Conservation (phyloP, 2,888 invertebrate species). For the Drosophila paramelanica region DNA sequence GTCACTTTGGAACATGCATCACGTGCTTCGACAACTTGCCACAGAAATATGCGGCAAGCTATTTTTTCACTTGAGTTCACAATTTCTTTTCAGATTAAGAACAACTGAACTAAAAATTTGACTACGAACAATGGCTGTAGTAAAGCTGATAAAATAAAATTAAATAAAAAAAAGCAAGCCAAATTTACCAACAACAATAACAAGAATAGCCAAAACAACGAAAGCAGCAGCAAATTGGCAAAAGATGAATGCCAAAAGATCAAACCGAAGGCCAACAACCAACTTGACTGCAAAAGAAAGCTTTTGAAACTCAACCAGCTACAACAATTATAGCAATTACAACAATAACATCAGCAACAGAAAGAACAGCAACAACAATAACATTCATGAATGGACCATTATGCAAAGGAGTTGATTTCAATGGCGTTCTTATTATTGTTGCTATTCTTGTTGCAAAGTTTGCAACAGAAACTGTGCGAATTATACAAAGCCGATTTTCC, state of each 20-base stretch:
- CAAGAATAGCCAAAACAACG: too few relatives aligned
- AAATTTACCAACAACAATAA: too few relatives aligned
- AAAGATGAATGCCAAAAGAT: constrained; percentile 5
- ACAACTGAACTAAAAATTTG: constrained; percentile 1
- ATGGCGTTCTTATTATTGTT: constrained; percentile 7
- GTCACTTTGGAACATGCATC: constrained; percentile 19
- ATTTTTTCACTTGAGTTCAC: constrained; percentile 30
- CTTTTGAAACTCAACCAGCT: constrained; percentile 8
- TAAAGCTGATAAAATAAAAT: constrained; percentile 2
- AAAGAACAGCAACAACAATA: constrained; percentile 1
- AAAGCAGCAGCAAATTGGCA: constrained; percentile 3
- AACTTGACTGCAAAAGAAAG: constrained; percentile 21
- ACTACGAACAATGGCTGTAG: constrained; percentile 5
- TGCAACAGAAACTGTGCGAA: constrained; percentile 11
- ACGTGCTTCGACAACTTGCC: constrained; percentile 18
- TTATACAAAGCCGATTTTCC: constrained; percentile 14
- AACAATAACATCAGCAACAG: constrained; percentile 5
- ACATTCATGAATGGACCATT: constrained; percentile 44
- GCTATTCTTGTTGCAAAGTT: constrained; percentile 10
- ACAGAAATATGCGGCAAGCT: constrained; percentile 16
- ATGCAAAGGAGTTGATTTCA: constrained; percentile 34
- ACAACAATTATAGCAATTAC: constrained; percentile 1
- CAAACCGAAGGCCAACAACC: background rate
- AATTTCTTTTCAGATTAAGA: constrained; percentile 1
- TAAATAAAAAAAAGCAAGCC: constrained; percentile 7